A percentile compares a stretch with the other conserved stretches of the same genome.
Evolutionary conservation across 2,888 invertebrate species (phyloP).

Genomic region (Dicyrtoma fusca): DNA sequence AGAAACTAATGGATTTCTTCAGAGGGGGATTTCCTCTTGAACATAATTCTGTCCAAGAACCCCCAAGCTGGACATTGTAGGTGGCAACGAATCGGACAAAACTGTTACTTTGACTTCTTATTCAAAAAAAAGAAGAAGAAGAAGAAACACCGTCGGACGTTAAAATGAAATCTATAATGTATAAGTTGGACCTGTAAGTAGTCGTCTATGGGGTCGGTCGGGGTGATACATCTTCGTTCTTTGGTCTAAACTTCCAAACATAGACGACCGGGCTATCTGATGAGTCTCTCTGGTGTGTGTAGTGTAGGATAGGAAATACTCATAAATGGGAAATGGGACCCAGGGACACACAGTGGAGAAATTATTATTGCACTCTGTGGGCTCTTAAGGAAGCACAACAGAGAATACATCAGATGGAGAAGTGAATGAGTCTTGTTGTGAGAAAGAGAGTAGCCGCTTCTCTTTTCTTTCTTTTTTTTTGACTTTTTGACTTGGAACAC

Average conservation of each 20-base stretch:
- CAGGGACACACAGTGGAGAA: background rate
- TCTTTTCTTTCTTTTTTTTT: too few relatives aligned
- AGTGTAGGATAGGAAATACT: too few relatives aligned
- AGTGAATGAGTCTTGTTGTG: constrained; percentile 1
- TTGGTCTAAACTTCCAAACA: too few relatives aligned
- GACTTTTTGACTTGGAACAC: too few relatives aligned
- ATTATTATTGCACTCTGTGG: constrained; percentile 18
- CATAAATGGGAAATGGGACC: too few relatives aligned
- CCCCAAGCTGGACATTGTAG: constrained; percentile 30
- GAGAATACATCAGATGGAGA: background rate
- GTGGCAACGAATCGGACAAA: constrained; percentile 35
- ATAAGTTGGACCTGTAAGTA: background rate
- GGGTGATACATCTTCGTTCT: background rate
- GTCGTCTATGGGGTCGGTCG: too few relatives aligned
- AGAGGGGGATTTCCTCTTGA: constrained; percentile 16
- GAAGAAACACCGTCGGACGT: constrained; percentile 15
- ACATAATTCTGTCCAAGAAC: constrained; percentile 15
- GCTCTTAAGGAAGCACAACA: background rate
- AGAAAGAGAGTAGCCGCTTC: constrained; percentile 24
- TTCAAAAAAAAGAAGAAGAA: constrained; percentile 7
- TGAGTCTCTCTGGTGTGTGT: background rate
- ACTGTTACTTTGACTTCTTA: constrained; percentile 3
- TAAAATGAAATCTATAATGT: background rate
- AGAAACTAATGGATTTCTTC: constrained; percentile 30
- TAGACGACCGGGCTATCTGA: too few relatives aligned